Evolutionary conservation across 2,797 vertebrate genomes (phyloP).

Genomic region (Sebastes hopkinsi): DNA sequence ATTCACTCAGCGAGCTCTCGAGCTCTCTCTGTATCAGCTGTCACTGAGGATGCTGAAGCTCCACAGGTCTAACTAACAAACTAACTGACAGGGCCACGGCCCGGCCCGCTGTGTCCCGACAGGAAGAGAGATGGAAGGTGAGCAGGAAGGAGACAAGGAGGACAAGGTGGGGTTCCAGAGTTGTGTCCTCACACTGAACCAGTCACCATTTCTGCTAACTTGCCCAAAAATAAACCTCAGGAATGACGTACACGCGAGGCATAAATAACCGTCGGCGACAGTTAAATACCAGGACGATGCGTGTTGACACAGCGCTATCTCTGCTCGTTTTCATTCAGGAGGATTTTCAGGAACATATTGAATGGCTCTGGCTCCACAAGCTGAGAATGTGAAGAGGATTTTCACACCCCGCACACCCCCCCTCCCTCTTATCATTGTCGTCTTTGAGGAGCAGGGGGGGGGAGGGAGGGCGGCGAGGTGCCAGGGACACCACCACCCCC

Average conservation of each 20-base stretch:
- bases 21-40: background rate
- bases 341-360: conserved; percentile 42
- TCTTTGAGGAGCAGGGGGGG: conserved; percentile 37
- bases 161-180: conserved; percentile 24
- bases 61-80: background rate
- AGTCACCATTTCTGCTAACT: conserved; percentile 9
- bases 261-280: conserved; percentile 36
- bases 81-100: conserved; percentile 10
- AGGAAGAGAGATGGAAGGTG: conserved; percentile 14
- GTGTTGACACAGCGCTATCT: conserved; percentile 11
- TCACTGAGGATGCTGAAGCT: background rate
- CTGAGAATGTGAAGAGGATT: conserved; percentile 42
- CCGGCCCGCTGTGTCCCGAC: background rate
- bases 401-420: conserved; percentile 4
- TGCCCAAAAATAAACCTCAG: conserved; percentile 47
- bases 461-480: conserved; percentile 27
- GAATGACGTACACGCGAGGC: conserved; percentile 2
- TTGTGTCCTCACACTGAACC: conserved; percentile 44
- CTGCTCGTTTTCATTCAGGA: background rate
- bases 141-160: conserved; percentile 25
- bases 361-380: conserved; percentile 23
- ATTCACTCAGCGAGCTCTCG: background rate
- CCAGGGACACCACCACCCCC: conserved; percentile 60
- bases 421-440: conserved; percentile 49
- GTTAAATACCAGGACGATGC: background rate